These are phyloP conservation scores for Rhynchonycteris naso DNA, from an alignment of 2,797 vertebrate genomes.

Conservation along the genomic window DNA sequence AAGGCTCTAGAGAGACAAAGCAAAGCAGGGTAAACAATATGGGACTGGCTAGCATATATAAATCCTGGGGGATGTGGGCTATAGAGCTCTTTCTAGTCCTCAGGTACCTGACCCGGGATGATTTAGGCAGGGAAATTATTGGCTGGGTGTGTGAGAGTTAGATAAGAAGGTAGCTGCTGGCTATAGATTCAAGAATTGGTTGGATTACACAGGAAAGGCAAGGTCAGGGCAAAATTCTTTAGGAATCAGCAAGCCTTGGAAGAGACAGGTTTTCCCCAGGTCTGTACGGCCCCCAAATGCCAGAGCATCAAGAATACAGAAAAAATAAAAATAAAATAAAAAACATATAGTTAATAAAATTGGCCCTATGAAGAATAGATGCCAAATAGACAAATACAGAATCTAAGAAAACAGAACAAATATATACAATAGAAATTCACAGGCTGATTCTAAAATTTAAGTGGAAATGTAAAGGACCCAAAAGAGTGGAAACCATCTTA, in stretches of 20 bases:
- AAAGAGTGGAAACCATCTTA: not conserved
- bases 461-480: not conserved
- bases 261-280: not conserved
- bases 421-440: not conserved
- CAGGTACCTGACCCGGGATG: not conserved
- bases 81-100: not conserved
- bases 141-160: not conserved
- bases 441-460: not conserved
- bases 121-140: not conserved
- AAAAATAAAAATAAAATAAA: not conserved
- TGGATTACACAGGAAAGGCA: not conserved
- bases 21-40: not conserved
- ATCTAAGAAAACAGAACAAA: not conserved
- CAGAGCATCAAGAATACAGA: not conserved
- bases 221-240: not conserved
- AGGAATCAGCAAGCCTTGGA: not conserved
- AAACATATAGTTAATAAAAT: not conserved
- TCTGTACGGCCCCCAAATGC: not conserved
- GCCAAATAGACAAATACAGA: not conserved
- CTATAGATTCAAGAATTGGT: not conserved
- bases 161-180: not conserved
- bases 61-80: not conserved
- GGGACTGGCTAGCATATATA: not conserved
- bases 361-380: not conserved
- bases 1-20: not conserved